Percentiles rank a stretch among this genome's conserved stretches.
Conservation (phyloP, 1,140 invertebrate species). For the Tribolium castaneum region DNA sequence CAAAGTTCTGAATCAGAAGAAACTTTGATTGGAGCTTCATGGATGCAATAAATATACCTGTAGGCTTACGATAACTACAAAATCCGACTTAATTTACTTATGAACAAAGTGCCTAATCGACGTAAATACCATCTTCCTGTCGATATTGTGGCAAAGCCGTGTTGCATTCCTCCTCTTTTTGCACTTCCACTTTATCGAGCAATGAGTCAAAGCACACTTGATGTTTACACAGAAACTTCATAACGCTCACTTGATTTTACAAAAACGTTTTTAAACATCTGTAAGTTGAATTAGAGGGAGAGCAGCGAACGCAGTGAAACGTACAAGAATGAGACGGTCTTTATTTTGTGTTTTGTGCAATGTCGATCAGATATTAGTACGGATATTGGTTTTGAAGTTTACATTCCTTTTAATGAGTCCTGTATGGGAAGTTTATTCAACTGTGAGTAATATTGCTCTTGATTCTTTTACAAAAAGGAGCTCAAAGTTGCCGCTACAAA, state of each 20-base stretch:
- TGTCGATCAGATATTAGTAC: conserved; percentile 36
- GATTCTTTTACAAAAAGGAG: conserved; percentile 41
- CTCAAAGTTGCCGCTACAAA: conserved; percentile 18
- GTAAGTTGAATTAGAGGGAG: conserved; percentile 32
- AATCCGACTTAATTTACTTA: no score
- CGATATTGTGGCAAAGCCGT: not conserved
- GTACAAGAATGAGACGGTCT: conserved; percentile 17
- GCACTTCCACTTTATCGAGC: conserved; percentile 38
- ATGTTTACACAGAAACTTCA: conserved; percentile 43
- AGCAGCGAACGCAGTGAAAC: not conserved
- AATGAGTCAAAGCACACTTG: conserved; percentile 37
- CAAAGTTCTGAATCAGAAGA: no score
- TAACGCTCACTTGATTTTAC: conserved; percentile 40
- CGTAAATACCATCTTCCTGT: not conserved
- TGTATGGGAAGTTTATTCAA: conserved; percentile 39
- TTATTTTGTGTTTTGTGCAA: conserved; percentile 41
- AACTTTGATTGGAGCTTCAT: no score
- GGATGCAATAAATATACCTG: no score
- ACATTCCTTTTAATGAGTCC: conserved; percentile 39
- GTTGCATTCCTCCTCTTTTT: conserved; percentile 31
- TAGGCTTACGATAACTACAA: no score
- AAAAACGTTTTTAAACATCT: conserved; percentile 40
- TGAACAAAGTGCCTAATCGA: not conserved
- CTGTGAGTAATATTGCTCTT: conserved; percentile 41
- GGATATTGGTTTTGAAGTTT: conserved; percentile 45